Evolutionary conservation across 2,797 vertebrate genomes (phyloP).

Genomic region (Luscinia luscinia): DNA sequence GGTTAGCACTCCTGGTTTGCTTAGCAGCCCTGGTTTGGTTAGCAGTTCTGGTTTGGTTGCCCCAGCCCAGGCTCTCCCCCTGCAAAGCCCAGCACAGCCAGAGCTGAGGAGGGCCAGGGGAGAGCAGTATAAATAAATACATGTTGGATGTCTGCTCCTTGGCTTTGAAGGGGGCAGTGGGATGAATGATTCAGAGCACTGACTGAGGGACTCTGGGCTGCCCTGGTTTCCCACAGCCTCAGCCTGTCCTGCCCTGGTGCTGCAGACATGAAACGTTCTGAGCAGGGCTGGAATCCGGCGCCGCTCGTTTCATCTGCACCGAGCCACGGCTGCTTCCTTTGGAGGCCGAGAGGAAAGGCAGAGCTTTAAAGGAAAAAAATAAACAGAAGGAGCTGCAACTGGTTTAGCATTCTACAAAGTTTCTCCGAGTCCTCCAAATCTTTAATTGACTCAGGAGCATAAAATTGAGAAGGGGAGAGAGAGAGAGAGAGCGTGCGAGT

Average conservation of each 20-base stretch:
- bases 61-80: not conserved
- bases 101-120: not conserved
- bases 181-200: not conserved
- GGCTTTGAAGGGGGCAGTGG: not conserved
- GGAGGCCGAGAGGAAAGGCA: conserved; percentile 9
- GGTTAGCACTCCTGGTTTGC: no score
- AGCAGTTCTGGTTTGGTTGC: not conserved
- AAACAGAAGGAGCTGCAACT: conserved; percentile 25
- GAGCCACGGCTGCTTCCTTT: not conserved
- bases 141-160: not conserved
- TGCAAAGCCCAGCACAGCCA: not conserved
- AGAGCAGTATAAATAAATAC: not conserved
- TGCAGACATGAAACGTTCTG: not conserved
- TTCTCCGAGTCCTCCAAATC: conserved; percentile 47
- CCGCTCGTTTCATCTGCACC: not conserved
- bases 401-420: conserved; percentile 62
- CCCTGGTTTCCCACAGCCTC: not conserved
- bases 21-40: not conserved
- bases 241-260: not conserved
- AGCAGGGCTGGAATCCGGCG: rapidly evolving
- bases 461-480: conserved; percentile 64
- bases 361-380: conserved; percentile 2
- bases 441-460: conserved; percentile 72
- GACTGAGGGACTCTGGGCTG: not conserved
- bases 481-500: not conserved